Conservation (phyloP, 2,113 vertebrate genomes). For the Oceanodroma tethys region DNA sequence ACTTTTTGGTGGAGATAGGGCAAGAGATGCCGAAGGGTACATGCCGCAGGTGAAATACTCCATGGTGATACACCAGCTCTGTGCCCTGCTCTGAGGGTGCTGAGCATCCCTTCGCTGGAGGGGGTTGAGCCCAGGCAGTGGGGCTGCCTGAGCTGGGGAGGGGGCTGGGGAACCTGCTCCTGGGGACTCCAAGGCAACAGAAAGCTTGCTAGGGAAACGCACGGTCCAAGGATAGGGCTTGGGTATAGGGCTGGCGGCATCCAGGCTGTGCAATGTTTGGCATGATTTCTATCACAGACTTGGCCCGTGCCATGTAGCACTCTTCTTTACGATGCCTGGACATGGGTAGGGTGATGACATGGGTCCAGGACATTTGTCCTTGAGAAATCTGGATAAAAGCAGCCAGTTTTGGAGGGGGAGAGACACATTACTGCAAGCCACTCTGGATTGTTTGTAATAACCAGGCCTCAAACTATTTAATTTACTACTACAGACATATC, state of each 20-base stretch:
- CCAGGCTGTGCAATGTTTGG: background rate
- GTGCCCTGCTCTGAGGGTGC: background rate
- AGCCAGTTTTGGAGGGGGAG: accelerated
- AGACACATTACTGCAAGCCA: background rate
- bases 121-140: background rate
- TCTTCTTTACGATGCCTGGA: no score
- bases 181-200: background rate
- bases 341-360: background rate
- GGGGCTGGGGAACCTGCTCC: background rate
- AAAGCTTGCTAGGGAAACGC: background rate
- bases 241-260: background rate
- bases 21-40: background rate
- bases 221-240: background rate
- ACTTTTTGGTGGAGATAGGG: background rate
- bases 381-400: background rate
- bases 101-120: background rate
- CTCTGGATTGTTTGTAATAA: background rate
- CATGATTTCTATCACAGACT: background rate
- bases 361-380: background rate
- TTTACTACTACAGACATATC: background rate
- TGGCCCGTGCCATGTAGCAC: background rate
- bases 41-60: background rate
- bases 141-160: background rate
- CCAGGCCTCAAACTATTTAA: background rate
- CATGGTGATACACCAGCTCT: background rate